phyloP scores from a whole-genome alignment of 2,797 vertebrate genomes.

The Gobio occitaniae region DNA sequence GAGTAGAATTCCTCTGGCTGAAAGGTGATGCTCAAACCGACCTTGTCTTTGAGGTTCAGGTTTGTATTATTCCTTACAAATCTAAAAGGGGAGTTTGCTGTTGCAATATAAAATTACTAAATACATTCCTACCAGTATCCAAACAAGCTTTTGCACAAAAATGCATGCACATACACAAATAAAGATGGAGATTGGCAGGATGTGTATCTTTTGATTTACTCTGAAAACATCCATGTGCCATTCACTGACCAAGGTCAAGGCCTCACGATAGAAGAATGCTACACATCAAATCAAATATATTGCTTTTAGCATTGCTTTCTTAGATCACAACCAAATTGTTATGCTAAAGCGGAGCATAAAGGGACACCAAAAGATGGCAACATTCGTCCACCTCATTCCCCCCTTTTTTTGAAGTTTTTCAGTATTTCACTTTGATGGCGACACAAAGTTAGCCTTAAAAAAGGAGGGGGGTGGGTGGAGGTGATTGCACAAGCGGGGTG shows the following conservation, averaged over 20 bases:
- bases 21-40: conserved; percentile 32
- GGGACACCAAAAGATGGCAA: conserved; percentile 75
- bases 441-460: conserved; percentile 69
- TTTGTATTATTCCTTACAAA: conserved; percentile 20
- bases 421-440: conserved; percentile 72
- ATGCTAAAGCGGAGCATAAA: conserved; percentile 65
- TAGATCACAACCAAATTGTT: conserved; percentile 37
- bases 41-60: conserved; percentile 13
- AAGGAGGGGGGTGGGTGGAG: conserved; percentile 67
- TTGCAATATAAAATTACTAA: not conserved
- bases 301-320: conserved; percentile 49
- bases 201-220: conserved; percentile 49
- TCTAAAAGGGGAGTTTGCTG: not conserved
- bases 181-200: conserved; percentile 13
- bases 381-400: conserved; percentile 58
- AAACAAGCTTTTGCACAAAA: conserved; percentile 15
- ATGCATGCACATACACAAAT: conserved; percentile 24
- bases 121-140: not conserved
- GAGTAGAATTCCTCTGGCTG: not conserved
- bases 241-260: conserved; percentile 61
- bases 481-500: conserved; percentile 52
- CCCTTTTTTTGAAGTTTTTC: conserved; percentile 32
- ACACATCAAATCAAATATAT: conserved; percentile 53
- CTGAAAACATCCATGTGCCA: conserved; percentile 42
- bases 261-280: conserved; percentile 31